These are phyloP conservation scores for Anas acuta DNA, from an alignment of 2,797 vertebrate genomes.

Conservation along the genomic window DNA sequence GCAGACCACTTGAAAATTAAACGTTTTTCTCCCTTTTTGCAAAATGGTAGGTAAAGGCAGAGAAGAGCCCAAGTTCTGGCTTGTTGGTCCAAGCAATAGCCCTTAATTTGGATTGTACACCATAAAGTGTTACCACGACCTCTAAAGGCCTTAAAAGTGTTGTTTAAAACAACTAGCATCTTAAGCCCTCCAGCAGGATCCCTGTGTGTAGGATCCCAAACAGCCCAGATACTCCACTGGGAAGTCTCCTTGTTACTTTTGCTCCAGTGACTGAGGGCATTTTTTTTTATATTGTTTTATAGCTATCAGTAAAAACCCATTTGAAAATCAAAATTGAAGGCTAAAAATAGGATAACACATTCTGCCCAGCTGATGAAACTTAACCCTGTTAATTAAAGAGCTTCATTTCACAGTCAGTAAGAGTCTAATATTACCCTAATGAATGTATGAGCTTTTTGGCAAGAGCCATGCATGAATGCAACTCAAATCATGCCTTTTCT, in stretches of 20 bases:
- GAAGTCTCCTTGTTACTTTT: background rate
- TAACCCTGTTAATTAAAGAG: constrained; percentile 10
- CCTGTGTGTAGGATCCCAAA: background rate
- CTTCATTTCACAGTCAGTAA: constrained; percentile 30
- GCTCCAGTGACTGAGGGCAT: background rate
- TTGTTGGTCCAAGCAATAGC: background rate
- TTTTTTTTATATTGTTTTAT: background rate
- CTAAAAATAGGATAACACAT: constrained; percentile 15
- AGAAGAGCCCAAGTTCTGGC: background rate
- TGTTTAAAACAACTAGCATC: background rate
- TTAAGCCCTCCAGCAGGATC: background rate
- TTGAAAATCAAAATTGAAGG: background rate
- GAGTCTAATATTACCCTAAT: background rate
- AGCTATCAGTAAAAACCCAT: background rate
- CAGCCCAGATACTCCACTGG: background rate
- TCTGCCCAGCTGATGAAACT: background rate
- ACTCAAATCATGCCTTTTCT: background rate
- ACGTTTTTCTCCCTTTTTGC: background rate
- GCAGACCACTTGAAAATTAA: background rate
- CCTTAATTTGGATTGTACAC: background rate
- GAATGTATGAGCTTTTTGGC: background rate
- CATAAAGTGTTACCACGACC: background rate
- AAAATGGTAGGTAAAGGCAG: background rate
- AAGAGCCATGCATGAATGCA: background rate
- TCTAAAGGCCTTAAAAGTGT: background rate